Evolutionary conservation across 2,113 vertebrate genomes (phyloP).

Genomic region (Hippocampus barbouri): DNA sequence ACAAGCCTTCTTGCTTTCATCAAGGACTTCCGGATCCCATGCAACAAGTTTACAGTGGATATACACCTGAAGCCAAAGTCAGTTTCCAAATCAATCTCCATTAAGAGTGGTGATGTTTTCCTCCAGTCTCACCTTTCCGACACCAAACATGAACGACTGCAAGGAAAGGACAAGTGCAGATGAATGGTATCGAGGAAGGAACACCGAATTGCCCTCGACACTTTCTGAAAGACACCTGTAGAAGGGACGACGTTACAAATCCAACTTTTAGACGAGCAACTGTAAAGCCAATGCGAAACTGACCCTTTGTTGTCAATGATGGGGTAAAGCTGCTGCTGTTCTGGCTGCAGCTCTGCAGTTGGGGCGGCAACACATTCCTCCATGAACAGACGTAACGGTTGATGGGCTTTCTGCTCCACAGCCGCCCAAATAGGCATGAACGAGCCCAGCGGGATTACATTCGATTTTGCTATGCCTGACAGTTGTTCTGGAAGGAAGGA

Average conservation of each 20-base stretch:
- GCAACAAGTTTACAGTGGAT: slow-evolving; percentile 70
- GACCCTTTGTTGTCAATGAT: slow-evolving; percentile 75
- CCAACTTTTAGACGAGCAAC: rapidly evolving
- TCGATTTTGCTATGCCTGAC: slow-evolving; percentile 43
- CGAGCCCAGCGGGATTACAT: slow-evolving; percentile 67
- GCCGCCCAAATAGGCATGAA: slow-evolving; percentile 71
- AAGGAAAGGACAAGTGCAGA: slow-evolving; percentile 63
- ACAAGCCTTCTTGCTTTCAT: slow-evolving; percentile 69
- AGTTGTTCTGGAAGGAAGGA: slow-evolving; percentile 52
- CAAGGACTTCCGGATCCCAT: slow-evolving; percentile 67
- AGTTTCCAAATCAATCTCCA: too few species aligned
- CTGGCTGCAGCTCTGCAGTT: slow-evolving; percentile 30
- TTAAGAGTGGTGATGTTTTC: background rate
- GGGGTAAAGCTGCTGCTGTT: slow-evolving; percentile 44
- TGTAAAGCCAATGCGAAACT: background rate
- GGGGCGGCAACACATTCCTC: slow-evolving; percentile 71
- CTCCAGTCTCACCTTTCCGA: slow-evolving; percentile 34
- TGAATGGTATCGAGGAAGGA: slow-evolving; percentile 60
- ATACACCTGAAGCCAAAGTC: slow-evolving; percentile 61
- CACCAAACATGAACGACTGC: slow-evolving; percentile 66
- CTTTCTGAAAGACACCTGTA: slow-evolving; percentile 73
- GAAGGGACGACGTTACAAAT: background rate
- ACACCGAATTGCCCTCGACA: slow-evolving; percentile 52
- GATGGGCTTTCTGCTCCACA: slow-evolving; percentile 65
- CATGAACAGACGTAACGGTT: slow-evolving; percentile 69